Conservation (phyloP, 1,140 invertebrate species). For the Aphaenogaster ashmeadi region DNA sequence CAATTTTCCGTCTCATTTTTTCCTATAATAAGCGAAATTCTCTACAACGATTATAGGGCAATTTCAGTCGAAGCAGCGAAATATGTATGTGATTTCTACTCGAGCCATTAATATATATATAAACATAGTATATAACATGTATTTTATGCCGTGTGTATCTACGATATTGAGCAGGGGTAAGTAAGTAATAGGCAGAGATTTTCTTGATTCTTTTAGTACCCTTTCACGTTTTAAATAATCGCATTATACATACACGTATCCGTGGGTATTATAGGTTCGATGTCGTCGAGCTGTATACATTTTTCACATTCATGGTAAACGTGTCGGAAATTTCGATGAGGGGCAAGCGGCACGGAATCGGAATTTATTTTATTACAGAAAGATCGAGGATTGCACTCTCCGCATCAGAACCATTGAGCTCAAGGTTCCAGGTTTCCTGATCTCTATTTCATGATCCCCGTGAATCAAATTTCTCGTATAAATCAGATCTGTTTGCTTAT, state of each 20-base stretch:
- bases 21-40: background rate
- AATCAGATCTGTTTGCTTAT: constrained; percentile 7
- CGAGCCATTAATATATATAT: background rate
- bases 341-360: background rate
- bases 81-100: constrained; percentile 27
- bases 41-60: background rate
- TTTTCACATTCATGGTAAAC: constrained; percentile 45
- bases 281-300: constrained; percentile 28
- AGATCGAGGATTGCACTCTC: constrained; percentile 43
- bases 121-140: background rate
- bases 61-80: background rate
- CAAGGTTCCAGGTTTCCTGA: background rate
- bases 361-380: constrained; percentile 45
- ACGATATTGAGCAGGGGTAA: background rate
- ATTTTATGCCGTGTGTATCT: background rate
- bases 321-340: constrained; percentile 51
- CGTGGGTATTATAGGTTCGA: background rate
- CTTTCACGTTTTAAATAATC: constrained; percentile 12
- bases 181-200: background rate
- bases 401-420: background rate
- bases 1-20: background rate
- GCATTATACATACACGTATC: constrained; percentile 7
- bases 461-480: constrained; percentile 15
- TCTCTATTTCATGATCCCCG: constrained; percentile 3
- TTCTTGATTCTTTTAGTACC: background rate